These are phyloP conservation scores for Myanophis thanlyinensis DNA, from an alignment of 2,113 vertebrate genomes.

Conservation along the genomic window DNA sequence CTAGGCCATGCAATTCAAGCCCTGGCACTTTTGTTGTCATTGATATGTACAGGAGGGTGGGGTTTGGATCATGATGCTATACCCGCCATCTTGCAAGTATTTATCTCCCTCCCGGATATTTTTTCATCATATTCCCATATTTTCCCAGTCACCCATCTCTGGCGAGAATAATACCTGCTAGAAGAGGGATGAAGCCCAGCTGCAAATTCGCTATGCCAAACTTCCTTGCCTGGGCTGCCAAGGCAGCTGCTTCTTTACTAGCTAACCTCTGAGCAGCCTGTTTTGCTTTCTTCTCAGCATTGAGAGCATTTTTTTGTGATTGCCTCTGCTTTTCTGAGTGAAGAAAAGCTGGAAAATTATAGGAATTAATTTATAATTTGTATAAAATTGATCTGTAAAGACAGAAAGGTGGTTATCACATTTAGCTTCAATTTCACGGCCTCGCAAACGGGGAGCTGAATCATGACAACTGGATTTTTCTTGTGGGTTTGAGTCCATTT, in stretches of 20 bases:
- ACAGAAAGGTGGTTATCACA: background rate
- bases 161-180: constrained; percentile 68
- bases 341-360: background rate
- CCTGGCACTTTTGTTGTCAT: background rate
- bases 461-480: background rate
- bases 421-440: background rate
- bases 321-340: background rate
- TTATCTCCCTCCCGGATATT: background rate
- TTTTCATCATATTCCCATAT: background rate
- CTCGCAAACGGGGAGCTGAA: background rate
- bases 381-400: background rate
- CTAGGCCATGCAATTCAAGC: background rate
- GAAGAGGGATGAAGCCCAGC: constrained; percentile 61
- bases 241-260: background rate
- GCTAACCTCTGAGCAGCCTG: background rate
- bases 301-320: background rate
- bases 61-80: background rate
- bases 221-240: background rate
- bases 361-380: background rate
- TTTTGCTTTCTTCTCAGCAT: background rate
- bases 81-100: background rate
- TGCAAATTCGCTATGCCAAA: constrained; percentile 49
- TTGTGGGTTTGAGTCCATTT: background rate
- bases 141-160: background rate
- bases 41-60: background rate